Evolutionary conservation across 2,888 invertebrate genomes (phyloP).

Genomic region (Pomacea canaliculata): DNA sequence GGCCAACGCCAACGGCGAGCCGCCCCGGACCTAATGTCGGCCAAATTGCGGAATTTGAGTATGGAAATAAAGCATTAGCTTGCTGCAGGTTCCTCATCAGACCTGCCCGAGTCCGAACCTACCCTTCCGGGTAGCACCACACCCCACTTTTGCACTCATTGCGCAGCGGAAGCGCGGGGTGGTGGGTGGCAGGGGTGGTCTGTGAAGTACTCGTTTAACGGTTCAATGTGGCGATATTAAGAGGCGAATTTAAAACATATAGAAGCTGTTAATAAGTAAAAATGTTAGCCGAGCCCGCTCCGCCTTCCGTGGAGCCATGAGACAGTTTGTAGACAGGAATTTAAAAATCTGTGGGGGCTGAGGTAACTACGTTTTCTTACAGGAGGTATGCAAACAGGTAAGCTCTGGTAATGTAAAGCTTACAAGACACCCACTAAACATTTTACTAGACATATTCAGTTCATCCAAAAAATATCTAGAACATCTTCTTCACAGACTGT

Average conservation of each 20-base stretch:
- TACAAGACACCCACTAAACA: too few relatives aligned
- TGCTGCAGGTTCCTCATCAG: background rate
- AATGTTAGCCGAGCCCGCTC: too few relatives aligned
- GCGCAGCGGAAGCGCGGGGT: background rate
- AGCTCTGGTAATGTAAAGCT: too few relatives aligned
- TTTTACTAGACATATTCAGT: too few relatives aligned
- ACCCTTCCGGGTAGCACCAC: background rate
- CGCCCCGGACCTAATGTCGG: constrained; percentile 10
- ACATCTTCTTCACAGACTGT: too few relatives aligned
- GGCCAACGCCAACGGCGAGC: background rate
- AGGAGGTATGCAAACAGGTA: too few relatives aligned
- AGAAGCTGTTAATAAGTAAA: too few relatives aligned
- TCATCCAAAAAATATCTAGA: too few relatives aligned
- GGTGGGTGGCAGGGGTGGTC: background rate
- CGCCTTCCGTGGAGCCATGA: too few relatives aligned
- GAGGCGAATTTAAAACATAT: background rate
- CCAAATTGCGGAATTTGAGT: constrained; percentile 21
- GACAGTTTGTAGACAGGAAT: too few relatives aligned
- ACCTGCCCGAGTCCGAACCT: background rate
- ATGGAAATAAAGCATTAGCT: background rate
- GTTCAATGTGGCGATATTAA: background rate
- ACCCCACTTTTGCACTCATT: background rate
- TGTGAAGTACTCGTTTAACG: background rate
- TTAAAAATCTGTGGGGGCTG: too few relatives aligned
- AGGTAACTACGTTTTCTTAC: too few relatives aligned